These are phyloP conservation scores for Scatophagus argus DNA, from an alignment of 2,113 vertebrate genomes.

Conservation along the genomic window DNA sequence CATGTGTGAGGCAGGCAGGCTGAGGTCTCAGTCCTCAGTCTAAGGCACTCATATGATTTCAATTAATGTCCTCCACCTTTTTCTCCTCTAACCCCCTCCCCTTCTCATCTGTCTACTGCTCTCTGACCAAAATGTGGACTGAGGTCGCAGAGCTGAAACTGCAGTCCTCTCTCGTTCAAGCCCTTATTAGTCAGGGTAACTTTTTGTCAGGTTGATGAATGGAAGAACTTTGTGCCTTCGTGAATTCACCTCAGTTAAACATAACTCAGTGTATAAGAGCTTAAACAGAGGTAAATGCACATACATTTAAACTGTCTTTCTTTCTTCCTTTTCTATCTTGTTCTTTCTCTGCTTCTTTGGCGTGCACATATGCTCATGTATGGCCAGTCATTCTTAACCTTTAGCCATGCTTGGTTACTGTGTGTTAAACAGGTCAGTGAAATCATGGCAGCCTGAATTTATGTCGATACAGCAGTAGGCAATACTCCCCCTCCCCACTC, in stretches of 20 bases:
- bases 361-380: constrained; percentile 3
- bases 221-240: constrained; percentile 10
- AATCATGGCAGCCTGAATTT: constrained; percentile 54
- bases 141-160: constrained; percentile 45
- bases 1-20: constrained; percentile 29
- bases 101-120: constrained; percentile 18
- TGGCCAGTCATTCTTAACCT: constrained; percentile 53
- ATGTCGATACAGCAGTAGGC: constrained; percentile 45
- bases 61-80: constrained; percentile 71
- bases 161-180: constrained; percentile 14
- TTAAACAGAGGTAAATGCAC: background rate
- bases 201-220: constrained; percentile 61
- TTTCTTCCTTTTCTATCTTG: background rate
- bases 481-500: background rate
- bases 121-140: constrained; percentile 23
- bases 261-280: background rate
- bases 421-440: constrained; percentile 69
- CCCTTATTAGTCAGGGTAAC: constrained; percentile 44
- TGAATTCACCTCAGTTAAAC: constrained; percentile 13
- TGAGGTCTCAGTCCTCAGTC: constrained; percentile 46
- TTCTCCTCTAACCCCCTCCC: constrained; percentile 24
- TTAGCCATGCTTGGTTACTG: constrained; percentile 65
- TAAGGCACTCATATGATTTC: constrained; percentile 77
- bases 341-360: constrained; percentile 7
- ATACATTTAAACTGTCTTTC: background rate